These are phyloP conservation scores for Potorous gilbertii DNA, from an alignment of 2,797 vertebrate genomes.

Conservation along the genomic window DNA sequence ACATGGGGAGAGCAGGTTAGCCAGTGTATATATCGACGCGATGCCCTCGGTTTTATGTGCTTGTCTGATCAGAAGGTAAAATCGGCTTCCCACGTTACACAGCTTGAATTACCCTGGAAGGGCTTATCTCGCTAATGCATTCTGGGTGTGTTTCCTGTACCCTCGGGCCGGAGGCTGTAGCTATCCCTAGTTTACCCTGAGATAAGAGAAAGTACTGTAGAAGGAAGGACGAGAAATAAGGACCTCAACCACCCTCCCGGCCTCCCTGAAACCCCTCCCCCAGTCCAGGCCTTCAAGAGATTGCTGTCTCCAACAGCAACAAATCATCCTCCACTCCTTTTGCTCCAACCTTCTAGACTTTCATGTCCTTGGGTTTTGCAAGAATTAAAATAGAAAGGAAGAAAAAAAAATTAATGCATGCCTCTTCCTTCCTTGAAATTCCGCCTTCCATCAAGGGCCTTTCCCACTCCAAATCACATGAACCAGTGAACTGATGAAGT, in stretches of 20 bases:
- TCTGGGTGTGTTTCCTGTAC: not conserved
- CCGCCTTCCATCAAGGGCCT: not conserved
- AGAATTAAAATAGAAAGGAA: conserved; percentile 7
- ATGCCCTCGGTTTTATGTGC: not conserved
- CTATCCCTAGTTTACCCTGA: conserved; percentile 25
- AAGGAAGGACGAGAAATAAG: conserved; percentile 12
- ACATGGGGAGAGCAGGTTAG: not conserved
- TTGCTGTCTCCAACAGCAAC: not conserved
- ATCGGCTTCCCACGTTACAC: not conserved
- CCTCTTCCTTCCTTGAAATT: not conserved
- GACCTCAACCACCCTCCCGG: not conserved
- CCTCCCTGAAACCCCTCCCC: not conserved
- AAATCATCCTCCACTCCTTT: conserved; percentile 13
- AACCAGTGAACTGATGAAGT: not conserved
- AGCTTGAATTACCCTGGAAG: not conserved
- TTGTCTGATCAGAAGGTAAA: conserved; percentile 14
- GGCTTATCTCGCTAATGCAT: conserved; percentile 7
- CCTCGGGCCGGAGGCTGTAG: not conserved
- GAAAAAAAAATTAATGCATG: not conserved
- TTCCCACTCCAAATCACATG: not conserved
- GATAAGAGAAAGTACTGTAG: conserved; percentile 28
- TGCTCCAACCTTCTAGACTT: not conserved
- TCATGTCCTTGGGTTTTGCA: not conserved
- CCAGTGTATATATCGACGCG: not conserved
- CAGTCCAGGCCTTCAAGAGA: not conserved